Evolutionary conservation across 2,113 vertebrate species (phyloP).

Genomic region (Oceanodroma tethys): DNA sequence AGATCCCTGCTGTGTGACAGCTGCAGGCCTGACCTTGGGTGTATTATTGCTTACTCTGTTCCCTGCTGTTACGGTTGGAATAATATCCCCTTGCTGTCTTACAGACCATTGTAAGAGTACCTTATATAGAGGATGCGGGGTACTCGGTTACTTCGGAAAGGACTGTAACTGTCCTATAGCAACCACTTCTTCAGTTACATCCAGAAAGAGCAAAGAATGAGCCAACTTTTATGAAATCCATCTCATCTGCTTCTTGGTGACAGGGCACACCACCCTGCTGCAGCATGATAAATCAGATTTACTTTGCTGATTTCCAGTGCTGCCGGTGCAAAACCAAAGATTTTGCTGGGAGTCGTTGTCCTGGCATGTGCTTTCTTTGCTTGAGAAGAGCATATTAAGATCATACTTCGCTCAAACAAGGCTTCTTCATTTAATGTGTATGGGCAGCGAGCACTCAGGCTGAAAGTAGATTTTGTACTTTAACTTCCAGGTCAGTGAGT

Average conservation of each 20-base stretch:
- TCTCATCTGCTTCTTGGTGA: background rate
- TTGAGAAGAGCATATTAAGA: background rate
- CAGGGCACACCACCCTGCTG: background rate
- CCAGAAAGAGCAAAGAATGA: background rate
- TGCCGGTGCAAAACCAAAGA: background rate
- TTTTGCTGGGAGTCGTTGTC: background rate
- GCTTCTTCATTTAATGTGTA: background rate
- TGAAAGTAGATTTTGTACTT: background rate
- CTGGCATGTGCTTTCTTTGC: background rate
- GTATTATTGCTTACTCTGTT: background rate
- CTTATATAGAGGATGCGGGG: background rate
- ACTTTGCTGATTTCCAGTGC: background rate
- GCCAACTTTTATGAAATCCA: background rate
- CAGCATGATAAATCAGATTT: background rate
- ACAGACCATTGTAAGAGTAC: background rate
- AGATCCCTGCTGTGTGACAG: background rate
- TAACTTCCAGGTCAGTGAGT: conserved; percentile 2
- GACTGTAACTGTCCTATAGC: background rate
- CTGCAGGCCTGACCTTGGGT: background rate
- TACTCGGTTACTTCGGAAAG: background rate
- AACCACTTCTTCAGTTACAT: background rate
- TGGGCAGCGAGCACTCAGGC: background rate
- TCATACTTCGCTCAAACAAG: background rate
- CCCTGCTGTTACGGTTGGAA: background rate
- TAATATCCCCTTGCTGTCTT: background rate